Percentiles rank a stretch among this genome's conserved stretches.
Conservation (phyloP, 2,888 invertebrate species). For the Melangyna quadrimaculata region DNA sequence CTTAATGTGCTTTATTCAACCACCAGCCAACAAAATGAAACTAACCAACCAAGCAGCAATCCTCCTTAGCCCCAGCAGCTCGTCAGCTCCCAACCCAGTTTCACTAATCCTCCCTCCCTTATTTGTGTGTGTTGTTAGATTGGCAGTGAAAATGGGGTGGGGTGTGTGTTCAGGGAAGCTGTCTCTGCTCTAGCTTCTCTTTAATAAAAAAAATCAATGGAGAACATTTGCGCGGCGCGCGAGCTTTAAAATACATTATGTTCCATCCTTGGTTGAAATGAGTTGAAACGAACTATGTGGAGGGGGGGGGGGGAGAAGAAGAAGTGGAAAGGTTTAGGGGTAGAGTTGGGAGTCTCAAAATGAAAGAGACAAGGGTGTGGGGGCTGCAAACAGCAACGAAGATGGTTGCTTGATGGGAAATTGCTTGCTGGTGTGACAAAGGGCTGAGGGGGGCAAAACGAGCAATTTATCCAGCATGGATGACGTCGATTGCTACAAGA, state of each 20-base stretch:
- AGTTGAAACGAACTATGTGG: conserved; percentile 53
- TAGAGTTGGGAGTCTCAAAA: conserved; percentile 3
- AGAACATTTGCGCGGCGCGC: conserved; percentile 72
- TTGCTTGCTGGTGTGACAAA: conserved; percentile 48
- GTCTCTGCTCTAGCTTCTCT: conserved; percentile 50
- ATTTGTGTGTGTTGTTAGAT: conserved; percentile 26
- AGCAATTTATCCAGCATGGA: conserved; percentile 72
- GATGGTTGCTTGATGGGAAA: conserved; percentile 65
- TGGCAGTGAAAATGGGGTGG: neutral
- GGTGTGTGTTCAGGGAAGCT: no score
- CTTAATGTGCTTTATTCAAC: conserved; percentile 68
- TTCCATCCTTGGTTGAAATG: conserved; percentile 64
- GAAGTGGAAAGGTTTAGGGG: neutral
- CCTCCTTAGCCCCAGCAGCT: conserved; percentile 53
- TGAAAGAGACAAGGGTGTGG: conserved; percentile 19
- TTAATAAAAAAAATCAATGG: conserved; percentile 75
- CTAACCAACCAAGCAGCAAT: conserved; percentile 68
- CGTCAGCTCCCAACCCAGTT: conserved; percentile 1
- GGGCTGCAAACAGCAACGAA: conserved; percentile 39
- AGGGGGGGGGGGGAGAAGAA: neutral
- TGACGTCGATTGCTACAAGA: conserved; percentile 59
- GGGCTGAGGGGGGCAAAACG: conserved; percentile 52
- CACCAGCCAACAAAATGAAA: conserved; percentile 70
- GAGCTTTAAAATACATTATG: conserved; percentile 73
- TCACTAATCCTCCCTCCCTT: conserved; percentile 54